Percentiles rank a stretch among this genome's conserved stretches.
Evolutionary conservation across 1,140 invertebrate genomes (phyloP).

Genomic region (Drosophila ohnishii): DNA sequence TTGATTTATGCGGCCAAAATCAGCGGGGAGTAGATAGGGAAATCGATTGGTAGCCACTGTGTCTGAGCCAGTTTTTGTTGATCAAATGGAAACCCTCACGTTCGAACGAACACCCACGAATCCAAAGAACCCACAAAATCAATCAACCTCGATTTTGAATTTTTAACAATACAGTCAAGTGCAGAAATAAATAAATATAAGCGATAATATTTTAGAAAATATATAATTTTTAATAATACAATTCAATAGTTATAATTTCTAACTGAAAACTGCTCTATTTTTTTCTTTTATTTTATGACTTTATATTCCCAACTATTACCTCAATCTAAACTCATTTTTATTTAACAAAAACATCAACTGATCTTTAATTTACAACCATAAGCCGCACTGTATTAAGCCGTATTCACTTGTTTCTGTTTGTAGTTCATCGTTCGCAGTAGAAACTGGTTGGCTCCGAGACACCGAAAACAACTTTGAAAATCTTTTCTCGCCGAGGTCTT

Average conservation of each 20-base stretch:
- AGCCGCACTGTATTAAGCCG: background rate
- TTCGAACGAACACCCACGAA: constrained; percentile 55
- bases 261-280: too few species aligned
- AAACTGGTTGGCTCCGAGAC: constrained; percentile 60
- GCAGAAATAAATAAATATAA: too few species aligned
- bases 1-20: constrained; percentile 60
- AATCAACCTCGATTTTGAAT: constrained; percentile 60
- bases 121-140: constrained; percentile 51
- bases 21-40: constrained; percentile 23
- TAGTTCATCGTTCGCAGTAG: constrained; percentile 57
- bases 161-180: background rate
- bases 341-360: background rate
- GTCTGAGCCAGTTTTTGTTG: constrained; percentile 43
- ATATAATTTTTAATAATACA: too few species aligned
- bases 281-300: background rate
- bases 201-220: too few species aligned
- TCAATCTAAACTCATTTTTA: background rate
- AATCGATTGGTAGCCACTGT: constrained; percentile 56
- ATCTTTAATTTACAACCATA: background rate
- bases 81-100: constrained; percentile 39
- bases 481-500: constrained; percentile 39
- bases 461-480: constrained; percentile 30
- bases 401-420: constrained; percentile 12
- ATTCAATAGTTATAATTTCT: too few species aligned
- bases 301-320: background rate